Base-by-base conservation (phyloP, 2,888 invertebrate species). In the Thereva nobilitata region DNA sequence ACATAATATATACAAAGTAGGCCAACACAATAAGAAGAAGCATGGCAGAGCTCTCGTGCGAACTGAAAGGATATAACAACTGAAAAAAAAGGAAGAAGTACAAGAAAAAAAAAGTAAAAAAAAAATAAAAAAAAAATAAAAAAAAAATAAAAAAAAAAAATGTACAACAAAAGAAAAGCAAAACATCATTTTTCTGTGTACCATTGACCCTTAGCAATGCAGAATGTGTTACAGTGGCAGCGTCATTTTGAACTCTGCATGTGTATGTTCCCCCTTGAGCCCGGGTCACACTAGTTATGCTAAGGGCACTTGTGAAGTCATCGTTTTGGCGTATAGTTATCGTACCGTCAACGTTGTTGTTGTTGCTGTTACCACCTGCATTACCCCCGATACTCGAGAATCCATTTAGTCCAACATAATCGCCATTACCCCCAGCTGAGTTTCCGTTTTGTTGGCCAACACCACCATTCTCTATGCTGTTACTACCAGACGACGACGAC, bases 121-220 rank as follows among this genome's bases (percentile, higher is more conserved):
- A 23, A 23, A 23, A 23, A 23, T n/a, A n/a, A n/a, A n/a, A n/a
- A n/a, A n/a, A n/a, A 41, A 41, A 41, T 7, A 6, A 41, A 41
- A 41, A n/a, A n/a, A 23, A 23, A 23, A 23, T 23, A 23, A 23
- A 23, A 23, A 23, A 23, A 23, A 23, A 23, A 23, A 23, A 23
- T 23, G 23, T 23, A 23, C 23, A 23, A 42, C 7, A 42, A 42
- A 42, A 42, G 42, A 42, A 42, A 42, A 8, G 44, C 12, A 54
- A 55, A 10, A 64, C 23, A 40, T 35, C 23, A 40, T 35, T n/a
- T 38, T 4, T 53, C 41, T 44, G 74, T 78, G 80, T 84, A 85
- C 85, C 85, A 81, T 85, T 85, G 77, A 85, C 85, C 80, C 83
- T 82, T 76, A 85, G 83, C 77, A 82, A 82, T 79, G 85, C 84